Evolutionary conservation across 2,797 vertebrate species (phyloP).

Genomic region (Taenioides sp.): DNA sequence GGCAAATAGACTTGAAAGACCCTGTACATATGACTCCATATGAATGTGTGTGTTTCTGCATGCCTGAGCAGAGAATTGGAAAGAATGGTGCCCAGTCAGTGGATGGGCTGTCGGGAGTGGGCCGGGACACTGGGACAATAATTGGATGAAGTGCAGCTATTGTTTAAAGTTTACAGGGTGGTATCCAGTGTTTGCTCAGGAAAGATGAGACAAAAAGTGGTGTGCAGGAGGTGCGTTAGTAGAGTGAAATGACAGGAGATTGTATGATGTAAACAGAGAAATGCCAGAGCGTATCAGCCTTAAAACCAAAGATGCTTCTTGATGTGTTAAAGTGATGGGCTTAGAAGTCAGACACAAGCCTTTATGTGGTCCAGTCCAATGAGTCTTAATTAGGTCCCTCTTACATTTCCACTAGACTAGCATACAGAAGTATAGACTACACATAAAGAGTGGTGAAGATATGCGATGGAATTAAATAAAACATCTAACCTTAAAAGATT

Average conservation of each 20-base stretch:
- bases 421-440: no score
- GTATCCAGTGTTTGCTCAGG: conserved; percentile 31
- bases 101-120: conserved; percentile 55
- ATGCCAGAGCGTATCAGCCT: conserved; percentile 44
- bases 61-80: conserved; percentile 59
- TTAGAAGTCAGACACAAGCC: no score
- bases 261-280: conserved; percentile 49
- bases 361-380: no score
- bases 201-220: conserved; percentile 26
- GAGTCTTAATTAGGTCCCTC: no score
- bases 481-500: neutral
- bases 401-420: no score
- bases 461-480: neutral
- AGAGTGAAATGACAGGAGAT: conserved; percentile 42
- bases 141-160: conserved; percentile 52
- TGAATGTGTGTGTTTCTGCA: conserved; percentile 58
- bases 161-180: conserved; percentile 64
- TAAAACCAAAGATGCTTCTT: conserved; percentile 10
- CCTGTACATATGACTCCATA: conserved; percentile 47
- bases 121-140: conserved; percentile 51
- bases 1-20: conserved; percentile 33
- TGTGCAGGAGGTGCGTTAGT: conserved; percentile 35
- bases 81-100: conserved; percentile 49
- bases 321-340: no score
- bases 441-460: neutral